Conservation (phyloP, 2,888 invertebrate species). For the Phortica okadai region DNA sequence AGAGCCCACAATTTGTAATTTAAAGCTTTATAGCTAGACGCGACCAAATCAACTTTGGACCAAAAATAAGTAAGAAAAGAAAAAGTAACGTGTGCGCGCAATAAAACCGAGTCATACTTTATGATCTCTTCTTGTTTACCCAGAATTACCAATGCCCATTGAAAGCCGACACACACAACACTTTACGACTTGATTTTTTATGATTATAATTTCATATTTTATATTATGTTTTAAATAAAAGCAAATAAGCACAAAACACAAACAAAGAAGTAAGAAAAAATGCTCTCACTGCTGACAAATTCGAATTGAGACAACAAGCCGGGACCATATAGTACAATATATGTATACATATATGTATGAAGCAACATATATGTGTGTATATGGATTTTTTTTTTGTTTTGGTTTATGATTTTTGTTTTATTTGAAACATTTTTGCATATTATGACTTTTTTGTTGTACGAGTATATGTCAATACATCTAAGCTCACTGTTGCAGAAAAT, state of each 20-base stretch:
- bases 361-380: too few species aligned
- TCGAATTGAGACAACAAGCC: not conserved
- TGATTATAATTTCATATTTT: conserved; percentile 33
- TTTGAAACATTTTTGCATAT: conserved; percentile 14
- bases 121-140: not conserved
- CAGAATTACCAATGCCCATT: conserved; percentile 1
- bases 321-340: not conserved
- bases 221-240: conserved; percentile 21
- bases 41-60: not conserved
- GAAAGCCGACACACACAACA: conserved; percentile 11
- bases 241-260: not conserved
- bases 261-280: not conserved
- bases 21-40: too few species aligned
- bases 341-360: too few species aligned
- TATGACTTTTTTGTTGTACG: not conserved
- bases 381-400: too few species aligned
- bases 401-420: conserved; percentile 11
- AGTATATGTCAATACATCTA: conserved; percentile 17
- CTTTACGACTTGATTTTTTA: conserved; percentile 35
- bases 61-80: not conserved
- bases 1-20: too few species aligned
- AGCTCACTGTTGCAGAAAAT: conserved; percentile 26
- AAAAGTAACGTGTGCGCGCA: not conserved
- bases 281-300: too few species aligned
- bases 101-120: not conserved